A percentile compares a stretch with the other conserved stretches of the same genome.
Conservation (phyloP, 2,888 invertebrate genomes). For the Ischnura elegans region DNA sequence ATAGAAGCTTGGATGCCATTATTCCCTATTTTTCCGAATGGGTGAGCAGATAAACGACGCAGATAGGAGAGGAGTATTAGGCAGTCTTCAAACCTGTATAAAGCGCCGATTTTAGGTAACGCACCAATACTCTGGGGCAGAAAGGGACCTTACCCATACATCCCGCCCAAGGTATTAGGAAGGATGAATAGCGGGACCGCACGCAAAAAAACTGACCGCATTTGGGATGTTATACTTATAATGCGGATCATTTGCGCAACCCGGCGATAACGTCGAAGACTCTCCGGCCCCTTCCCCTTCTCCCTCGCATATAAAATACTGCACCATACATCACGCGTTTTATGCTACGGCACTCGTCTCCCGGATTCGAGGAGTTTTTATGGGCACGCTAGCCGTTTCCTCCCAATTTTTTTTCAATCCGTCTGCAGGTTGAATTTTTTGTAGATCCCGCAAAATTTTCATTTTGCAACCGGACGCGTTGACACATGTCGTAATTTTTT, state of each 20-base stretch:
- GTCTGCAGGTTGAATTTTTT: not conserved
- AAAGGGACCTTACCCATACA: not conserved
- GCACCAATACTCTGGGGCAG: not conserved
- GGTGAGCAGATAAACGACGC: not conserved
- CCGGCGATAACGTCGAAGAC: slow-evolving; percentile 8
- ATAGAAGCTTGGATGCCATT: not conserved
- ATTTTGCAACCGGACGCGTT: not conserved
- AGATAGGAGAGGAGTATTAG: not conserved
- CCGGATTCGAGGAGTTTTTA: not conserved
- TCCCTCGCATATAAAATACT: not conserved
- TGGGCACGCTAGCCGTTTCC: not conserved
- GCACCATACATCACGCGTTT: not conserved
- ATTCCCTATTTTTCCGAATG: not conserved
- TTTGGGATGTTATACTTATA: slow-evolving; percentile 1
- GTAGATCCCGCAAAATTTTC: not conserved
- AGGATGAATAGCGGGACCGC: slow-evolving; percentile 4
- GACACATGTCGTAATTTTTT: not conserved
- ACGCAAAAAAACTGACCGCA: slow-evolving; percentile 13
- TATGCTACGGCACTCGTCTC: not conserved
- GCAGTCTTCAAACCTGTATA: not conserved
- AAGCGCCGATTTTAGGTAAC: slow-evolving; percentile 6
- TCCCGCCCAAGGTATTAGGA: not conserved
- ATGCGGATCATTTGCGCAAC: slow-evolving; percentile 16
- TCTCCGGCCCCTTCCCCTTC: not conserved
- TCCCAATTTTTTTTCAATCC: not conserved